Conservation (phyloP, 2,113 vertebrate genomes). For the Alligator mississippiensis region DNA sequence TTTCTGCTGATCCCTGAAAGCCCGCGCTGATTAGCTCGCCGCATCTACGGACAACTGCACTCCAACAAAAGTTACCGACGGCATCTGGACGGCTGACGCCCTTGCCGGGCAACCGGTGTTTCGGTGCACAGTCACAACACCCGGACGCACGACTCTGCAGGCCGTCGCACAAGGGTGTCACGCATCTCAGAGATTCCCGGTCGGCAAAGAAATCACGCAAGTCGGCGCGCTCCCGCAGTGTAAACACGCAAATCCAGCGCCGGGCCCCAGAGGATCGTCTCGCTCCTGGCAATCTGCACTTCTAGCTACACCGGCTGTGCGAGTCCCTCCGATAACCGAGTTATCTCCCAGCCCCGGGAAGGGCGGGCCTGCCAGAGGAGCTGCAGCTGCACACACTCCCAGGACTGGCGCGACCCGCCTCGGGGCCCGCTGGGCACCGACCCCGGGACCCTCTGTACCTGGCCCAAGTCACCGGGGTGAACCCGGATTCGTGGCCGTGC, state of each 20-base stretch:
- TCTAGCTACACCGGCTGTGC: not conserved
- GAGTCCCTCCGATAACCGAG: constrained; percentile 49
- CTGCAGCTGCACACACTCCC: not conserved
- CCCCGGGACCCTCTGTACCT: too few species aligned
- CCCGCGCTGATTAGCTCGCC: constrained; percentile 59
- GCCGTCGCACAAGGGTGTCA: not conserved
- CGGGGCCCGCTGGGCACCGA: not conserved
- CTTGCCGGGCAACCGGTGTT: constrained; percentile 15
- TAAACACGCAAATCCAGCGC: not conserved
- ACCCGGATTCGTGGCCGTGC: too few species aligned
- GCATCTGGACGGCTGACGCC: not conserved
- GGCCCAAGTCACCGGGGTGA: too few species aligned
- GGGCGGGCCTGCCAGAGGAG: fast-evolving
- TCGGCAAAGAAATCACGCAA: not conserved
- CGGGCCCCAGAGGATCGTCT: constrained; percentile 25
- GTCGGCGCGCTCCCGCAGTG: not conserved
- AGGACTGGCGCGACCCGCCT: too few species aligned
- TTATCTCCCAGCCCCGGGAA: constrained; percentile 31
- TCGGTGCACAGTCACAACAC: not conserved
- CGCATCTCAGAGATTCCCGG: not conserved
- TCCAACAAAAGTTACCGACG: constrained; percentile 56
- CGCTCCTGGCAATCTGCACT: constrained; percentile 48
- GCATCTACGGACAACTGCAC: constrained; percentile 59
- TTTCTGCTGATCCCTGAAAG: constrained; percentile 71
- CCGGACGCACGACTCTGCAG: constrained; percentile 24